Evolutionary conservation across 1,140 invertebrate genomes (phyloP), one percentile per base, ranked within the genome.

Genomic region (Procambarus virginalis): DNA sequence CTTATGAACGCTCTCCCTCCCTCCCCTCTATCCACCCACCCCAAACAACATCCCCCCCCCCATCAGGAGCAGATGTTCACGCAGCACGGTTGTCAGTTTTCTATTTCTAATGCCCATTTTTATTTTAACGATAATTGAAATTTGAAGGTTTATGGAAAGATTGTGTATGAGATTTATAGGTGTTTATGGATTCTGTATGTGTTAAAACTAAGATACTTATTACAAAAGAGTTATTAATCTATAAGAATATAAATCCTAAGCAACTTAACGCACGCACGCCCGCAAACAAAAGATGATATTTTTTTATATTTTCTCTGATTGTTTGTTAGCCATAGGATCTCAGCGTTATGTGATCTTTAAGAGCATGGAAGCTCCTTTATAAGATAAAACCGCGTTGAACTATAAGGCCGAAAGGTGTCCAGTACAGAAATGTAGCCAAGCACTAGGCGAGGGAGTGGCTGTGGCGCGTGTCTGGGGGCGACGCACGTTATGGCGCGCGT

Each of bases 401-500:
- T 5, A 34, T n/a, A 4, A 70, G 4, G 5, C n/a, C 22, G 22
- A 70, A 70, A 70, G 22, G 3, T 70, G 20, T 70, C 3, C 2
- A 34, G 17, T 5, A 22, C 5, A 6, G 10, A 22, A 22, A 22
- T 70, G 5, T 70, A 70, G n/a, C n/a, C 68, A 22, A 2, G 22
- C 22, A 70, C 5, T 70, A n/a, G 68, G 20, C 2, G n/a, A 70
- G 68, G 68, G 22, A 70, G 68, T 70, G 10, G 2, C 22, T 17
- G 68, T 70, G 22, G n/a, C 68, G 68, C 68, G 68, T 70, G 68
- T 70, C 68, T 70, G 68, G 68, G 4, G 20, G 17, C 68, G 68
- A 70, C n/a, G 68, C 68, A 70, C 68, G 68, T 70, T 70, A 70
- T 34, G 22, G 22, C 20, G 68, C 68, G 68, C 68, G 68, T 70